Evolutionary conservation across 2,888 invertebrate genomes (phyloP), one percentile per base, ranked within the genome.

Genomic region (Plagodis pulveraria): DNA sequence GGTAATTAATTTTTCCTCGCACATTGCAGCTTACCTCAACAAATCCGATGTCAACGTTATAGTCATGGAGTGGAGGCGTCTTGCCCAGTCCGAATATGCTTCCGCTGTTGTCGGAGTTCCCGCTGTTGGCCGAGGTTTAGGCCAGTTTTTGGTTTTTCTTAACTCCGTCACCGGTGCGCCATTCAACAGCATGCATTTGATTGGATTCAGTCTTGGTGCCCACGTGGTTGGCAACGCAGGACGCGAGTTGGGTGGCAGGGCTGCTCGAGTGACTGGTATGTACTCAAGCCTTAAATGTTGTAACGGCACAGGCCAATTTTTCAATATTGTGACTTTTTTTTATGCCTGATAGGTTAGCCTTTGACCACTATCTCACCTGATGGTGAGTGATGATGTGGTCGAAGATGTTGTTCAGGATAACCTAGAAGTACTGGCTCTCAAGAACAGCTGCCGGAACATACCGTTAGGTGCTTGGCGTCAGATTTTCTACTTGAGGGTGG

Each of bases 171-270:
- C 78, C 32, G 83, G 81, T 0, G 73, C 70, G 8, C 61, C 70
- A 0, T 73, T 65, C 40, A 63, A 65, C 35, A 63, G 61, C 6
- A 74, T 85, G 60, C 86, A 86, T 56, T 59, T 86, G 8, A 70
- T 83, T 9, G 86, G 86, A 5, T 82, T 83, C 71, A 83, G 84
- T 52, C 72, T 85, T 58, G 86, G 86, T 2, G 84, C 80, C 22
- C 86, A 86, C 58, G 54, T 83, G 4, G 84, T 80, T 32, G 86
- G 84, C 0, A 79, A 77, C 40, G 80, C 80, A 48, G 83, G 83
- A 0, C 76, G 83, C 34, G 67, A 68, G 40, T 64, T 77, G 6
- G 70, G 73, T 5, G 80, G 84, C 40, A 71, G 70, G 61, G 76
- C 75, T 11, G 73, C 69, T 34, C 77, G 83, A 53, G 70, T 85